Evolutionary conservation across 2,113 vertebrate species (phyloP).

Genomic region (Megalops atlanticus): DNA sequence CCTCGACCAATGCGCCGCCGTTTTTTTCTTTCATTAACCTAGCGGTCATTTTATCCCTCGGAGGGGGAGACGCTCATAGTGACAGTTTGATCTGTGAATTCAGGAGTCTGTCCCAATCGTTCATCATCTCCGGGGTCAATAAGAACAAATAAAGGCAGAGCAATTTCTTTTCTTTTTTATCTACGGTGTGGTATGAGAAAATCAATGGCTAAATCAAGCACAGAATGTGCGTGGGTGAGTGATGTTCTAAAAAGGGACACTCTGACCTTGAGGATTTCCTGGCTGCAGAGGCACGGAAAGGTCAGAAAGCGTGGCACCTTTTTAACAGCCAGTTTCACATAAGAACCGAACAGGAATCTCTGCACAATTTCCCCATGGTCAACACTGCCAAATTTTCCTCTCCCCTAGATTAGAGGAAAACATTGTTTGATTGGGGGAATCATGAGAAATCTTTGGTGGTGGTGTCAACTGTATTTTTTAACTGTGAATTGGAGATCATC

Average conservation of each 20-base stretch:
- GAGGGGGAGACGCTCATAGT: not conserved
- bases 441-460: not conserved
- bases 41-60: slow-evolving; percentile 5
- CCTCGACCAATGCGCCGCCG: not conserved
- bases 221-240: slow-evolving; percentile 20
- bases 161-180: slow-evolving; percentile 18
- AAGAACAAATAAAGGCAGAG: slow-evolving; percentile 13
- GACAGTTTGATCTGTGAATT: too few relatives aligned
- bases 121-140: slow-evolving; percentile 4
- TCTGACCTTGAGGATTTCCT: slow-evolving; percentile 24
- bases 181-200: slow-evolving; percentile 34
- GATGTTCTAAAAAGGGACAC: not conserved
- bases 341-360: not conserved
- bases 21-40: not conserved
- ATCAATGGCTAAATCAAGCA: slow-evolving; percentile 42
- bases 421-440: not conserved
- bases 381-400: not conserved
- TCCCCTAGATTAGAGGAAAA: not conserved
- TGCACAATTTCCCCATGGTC: not conserved
- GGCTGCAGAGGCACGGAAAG: not conserved
- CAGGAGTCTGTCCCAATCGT: not conserved
- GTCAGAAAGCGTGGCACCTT: not conserved
- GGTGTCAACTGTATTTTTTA: not conserved
- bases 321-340: slow-evolving; percentile 10
- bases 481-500: not conserved